A percentile compares a stretch with the other conserved stretches of the same genome.
Conservation (phyloP, 2,113 vertebrate species). For the Phalacrocorax pelagicus region DNA sequence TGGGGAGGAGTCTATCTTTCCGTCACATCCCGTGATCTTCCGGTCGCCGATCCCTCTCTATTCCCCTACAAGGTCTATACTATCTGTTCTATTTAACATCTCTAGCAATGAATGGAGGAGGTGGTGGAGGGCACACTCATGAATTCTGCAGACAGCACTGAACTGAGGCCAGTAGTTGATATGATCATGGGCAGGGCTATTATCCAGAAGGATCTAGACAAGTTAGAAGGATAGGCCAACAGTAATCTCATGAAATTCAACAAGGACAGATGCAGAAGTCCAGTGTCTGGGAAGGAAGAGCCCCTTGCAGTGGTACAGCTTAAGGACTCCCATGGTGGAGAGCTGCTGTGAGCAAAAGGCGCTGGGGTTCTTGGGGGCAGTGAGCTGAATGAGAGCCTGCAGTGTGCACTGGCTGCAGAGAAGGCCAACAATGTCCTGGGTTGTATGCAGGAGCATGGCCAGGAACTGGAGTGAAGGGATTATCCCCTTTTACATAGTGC, state of each 20-base stretch:
- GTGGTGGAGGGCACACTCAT: neutral
- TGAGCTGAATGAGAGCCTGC: neutral
- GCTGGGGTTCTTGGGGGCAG: neutral
- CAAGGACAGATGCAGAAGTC: neutral
- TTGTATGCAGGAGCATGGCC: neutral
- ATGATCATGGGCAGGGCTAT: neutral
- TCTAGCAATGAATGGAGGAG: neutral
- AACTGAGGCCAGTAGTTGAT: rapidly evolving
- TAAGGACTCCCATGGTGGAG: neutral
- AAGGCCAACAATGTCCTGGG: neutral
- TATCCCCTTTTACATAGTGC: neutral
- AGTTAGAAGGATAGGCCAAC: neutral
- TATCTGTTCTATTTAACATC: neutral
- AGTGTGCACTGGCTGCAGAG: neutral
- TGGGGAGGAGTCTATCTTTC: no score
- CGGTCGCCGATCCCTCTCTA: no score
- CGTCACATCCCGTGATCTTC: no score
- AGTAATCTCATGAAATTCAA: neutral
- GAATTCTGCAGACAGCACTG: neutral
- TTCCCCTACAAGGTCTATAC: no score
- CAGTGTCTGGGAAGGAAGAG: rapidly evolving
- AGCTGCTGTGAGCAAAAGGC: neutral
- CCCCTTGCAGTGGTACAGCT: neutral
- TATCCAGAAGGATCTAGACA: neutral
- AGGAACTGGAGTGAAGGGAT: neutral